Base-by-base conservation (phyloP, 2,888 invertebrate species). In the Thera obeliscata region DNA sequence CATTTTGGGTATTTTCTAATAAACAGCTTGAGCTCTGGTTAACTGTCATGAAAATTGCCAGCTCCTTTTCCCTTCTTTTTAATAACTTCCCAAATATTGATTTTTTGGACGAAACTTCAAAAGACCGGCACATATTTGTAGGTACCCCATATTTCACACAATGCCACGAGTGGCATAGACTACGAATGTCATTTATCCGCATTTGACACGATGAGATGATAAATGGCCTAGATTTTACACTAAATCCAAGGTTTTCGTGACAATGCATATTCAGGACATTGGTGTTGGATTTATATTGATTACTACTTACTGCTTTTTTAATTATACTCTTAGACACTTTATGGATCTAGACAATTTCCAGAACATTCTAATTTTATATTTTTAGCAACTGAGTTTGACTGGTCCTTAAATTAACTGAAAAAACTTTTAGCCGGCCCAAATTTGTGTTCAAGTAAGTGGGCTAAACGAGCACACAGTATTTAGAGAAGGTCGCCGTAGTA, bases 1-100 rank as follows among this genome's bases (percentile, higher is more conserved):
- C 83, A 78, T 85, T 84, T 81, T 82, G 85, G 84, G 87, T 79
- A 87, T 87, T 86, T 84, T 83, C 81, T 84, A 85, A 87, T 87
- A 87, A 84, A 86, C 79, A 79, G 73, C 7, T 46, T 71, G 62
- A 60, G 64, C 72, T 61, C 61, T 69, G 67, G 72, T 67, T 68
- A 66, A 69, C 69, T 69, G 69, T 66, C 69, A 69, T 61, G 64
- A 65, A 62, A 67, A 72, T 70, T 64, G 66, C 63, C 52, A 66
- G 62, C 62, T 62, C 52, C 49, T 65, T 67, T 70, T 56, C 60
- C 64, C 61, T 70, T 59, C 61, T 57, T 61, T 69, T 69, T 66
- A 66, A 66, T 66, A 69, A 69, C 66, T 66, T 69, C 56, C 66
- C 63, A 69, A 66, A 69, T 69, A 69, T 69, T 69, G 66, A 69